Evolutionary conservation across 1,140 invertebrate genomes (phyloP), one percentile per base, ranked within the genome.

Genomic region (Drosophila fuyamai): DNA sequence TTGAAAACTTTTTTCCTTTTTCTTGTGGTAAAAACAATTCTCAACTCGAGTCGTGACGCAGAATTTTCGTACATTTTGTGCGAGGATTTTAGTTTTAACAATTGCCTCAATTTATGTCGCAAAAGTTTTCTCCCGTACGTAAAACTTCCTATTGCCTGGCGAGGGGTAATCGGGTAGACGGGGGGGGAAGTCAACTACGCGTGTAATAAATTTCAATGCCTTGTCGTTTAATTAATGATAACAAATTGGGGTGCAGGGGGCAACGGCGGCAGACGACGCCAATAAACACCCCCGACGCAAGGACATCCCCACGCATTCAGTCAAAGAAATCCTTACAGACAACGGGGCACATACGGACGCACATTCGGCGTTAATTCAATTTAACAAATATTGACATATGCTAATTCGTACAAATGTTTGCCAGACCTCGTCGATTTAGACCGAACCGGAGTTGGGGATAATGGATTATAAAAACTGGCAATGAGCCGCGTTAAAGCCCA

Each of bases 221-320:
- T 85, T 88, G 83, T 89, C 84, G 84, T 89, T 89, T 89, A 89
- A 89, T 89, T 89, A 89, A 89, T 89, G 84, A 89, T 84, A 89
- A 90, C 84, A 89, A 90, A 89, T 89, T 77, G 58, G 54, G 51
- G 48, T 47, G 32, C 60, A n/a, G 36, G 61, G 65, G 59, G 62
- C 73, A 53, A 46, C 72, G 70, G 43, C 47, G 13, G 46, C 53
- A 58, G 50, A 70, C 58, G 47, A 47, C 4, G 14, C 48, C 68
- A 71, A 70, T 56, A 40, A 56, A 38, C 47, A 27, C 51, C 44
- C 35, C 13, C 32, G 32, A 6, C 9, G 36, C 14, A 47, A n/a
- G 56, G 57, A 32, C 44, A 29, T 23, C 16, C 29, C 10, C 41
- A 63, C 35, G 1, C 44, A 63, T 16, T 36, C 51, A 60, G 18